Evolutionary conservation across 2,113 vertebrate genomes (phyloP).

Genomic region (Phylloscopus whistleri): DNA sequence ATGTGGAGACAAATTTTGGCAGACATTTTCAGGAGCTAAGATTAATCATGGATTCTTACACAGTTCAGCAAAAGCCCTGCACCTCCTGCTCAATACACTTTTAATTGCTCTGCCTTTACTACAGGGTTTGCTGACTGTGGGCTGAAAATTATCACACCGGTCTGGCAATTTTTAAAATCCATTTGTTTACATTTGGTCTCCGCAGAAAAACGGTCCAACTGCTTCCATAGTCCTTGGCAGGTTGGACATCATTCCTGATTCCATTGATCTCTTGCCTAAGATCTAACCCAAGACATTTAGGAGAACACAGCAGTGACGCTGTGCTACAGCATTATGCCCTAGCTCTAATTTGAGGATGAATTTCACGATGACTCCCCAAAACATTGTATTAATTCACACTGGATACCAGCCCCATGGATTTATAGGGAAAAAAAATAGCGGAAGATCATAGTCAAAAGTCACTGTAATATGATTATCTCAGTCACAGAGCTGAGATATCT

Average conservation of each 20-base stretch:
- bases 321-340: too few relatives aligned
- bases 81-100: not conserved
- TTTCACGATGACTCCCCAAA: not conserved
- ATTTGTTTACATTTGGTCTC: not conserved
- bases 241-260: not conserved
- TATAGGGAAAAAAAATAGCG: not conserved
- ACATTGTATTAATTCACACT: not conserved
- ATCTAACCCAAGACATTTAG: not conserved
- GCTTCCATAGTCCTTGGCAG: not conserved
- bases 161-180: not conserved
- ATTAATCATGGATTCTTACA: not conserved
- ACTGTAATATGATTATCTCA: not conserved
- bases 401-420: not conserved
- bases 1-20: not conserved
- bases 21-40: not conserved
- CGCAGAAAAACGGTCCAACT: not conserved
- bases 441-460: not conserved
- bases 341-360: not conserved
- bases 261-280: not conserved
- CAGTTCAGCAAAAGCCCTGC: not conserved
- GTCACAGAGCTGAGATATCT: rapidly evolving
- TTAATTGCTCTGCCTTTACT: not conserved
- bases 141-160: not conserved
- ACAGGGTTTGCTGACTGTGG: not conserved
- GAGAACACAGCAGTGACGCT: not conserved